A percentile compares a stretch with the other conserved stretches of the same genome.
phyloP scores from a whole-genome alignment of 2,888 invertebrate species.

The Loripinus fragilis region DNA sequence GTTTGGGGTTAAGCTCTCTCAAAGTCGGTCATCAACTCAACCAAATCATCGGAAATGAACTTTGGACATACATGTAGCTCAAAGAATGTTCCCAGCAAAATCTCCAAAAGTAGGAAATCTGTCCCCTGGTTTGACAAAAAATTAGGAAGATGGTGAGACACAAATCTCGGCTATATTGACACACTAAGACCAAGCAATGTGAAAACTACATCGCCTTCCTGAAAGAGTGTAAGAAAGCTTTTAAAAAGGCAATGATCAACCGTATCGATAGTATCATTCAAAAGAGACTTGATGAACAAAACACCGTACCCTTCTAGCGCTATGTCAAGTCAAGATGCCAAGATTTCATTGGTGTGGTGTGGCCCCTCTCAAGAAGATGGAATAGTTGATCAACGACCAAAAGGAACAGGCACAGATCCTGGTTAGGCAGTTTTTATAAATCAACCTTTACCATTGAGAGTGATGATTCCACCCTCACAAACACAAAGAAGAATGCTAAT shows the following conservation, averaged over 20 bases:
- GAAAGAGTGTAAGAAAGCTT: conserved; percentile 31
- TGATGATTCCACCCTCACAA: neutral
- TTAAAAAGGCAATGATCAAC: conserved; percentile 31
- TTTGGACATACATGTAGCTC: conserved; percentile 1
- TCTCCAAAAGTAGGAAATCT: neutral
- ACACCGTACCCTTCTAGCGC: conserved; percentile 52
- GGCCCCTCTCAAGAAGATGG: conserved; percentile 45
- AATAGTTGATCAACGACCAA: conserved; percentile 30
- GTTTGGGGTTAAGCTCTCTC: too few relatives aligned
- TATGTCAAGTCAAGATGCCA: conserved; percentile 51
- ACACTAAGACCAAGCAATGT: conserved; percentile 35
- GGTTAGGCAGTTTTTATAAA: conserved; percentile 46
- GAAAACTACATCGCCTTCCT: too few relatives aligned
- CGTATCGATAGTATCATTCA: conserved; percentile 9
- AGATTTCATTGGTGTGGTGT: conserved; percentile 49
- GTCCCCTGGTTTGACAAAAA: conserved; percentile 41
- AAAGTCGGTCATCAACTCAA: neutral
- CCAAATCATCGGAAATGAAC: neutral
- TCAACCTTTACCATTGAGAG: conserved; percentile 44
- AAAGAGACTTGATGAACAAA: too few relatives aligned
- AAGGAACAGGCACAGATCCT: conserved; percentile 48
- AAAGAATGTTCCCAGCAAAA: conserved; percentile 24
- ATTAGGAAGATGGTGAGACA: conserved; percentile 27
- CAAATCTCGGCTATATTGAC: conserved; percentile 29
- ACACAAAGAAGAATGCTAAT: neutral